Evolutionary conservation across 2,888 invertebrate genomes (phyloP).

Genomic region (Hedychridium roseum): DNA sequence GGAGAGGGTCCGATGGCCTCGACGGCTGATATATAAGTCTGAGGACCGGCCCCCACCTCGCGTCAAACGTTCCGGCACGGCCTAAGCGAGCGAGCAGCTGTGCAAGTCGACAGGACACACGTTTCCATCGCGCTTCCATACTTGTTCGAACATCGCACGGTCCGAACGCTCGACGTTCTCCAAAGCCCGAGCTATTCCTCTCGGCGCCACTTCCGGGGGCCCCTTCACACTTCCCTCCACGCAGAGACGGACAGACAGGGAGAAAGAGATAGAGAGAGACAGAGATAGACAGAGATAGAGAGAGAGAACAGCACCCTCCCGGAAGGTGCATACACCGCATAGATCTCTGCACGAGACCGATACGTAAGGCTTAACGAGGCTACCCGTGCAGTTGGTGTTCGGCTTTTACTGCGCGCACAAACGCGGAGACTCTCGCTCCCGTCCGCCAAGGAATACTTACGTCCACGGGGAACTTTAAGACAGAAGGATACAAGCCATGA

Average conservation of each 20-base stretch:
- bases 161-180: too few species aligned
- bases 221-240: constrained; percentile 12
- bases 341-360: constrained; percentile 18
- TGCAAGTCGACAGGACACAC: too few species aligned
- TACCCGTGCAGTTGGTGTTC: constrained; percentile 21
- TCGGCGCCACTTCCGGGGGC: constrained; percentile 17
- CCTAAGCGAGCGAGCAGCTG: constrained; percentile 39
- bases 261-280: too few species aligned
- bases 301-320: constrained; percentile 18
- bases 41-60: constrained; percentile 51
- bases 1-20: constrained; percentile 47
- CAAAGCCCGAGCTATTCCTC: too few species aligned
- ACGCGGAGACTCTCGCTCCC: constrained; percentile 20
- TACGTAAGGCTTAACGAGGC: constrained; percentile 23
- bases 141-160: too few species aligned
- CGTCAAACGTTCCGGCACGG: constrained; percentile 51
- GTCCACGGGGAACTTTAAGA: constrained; percentile 13
- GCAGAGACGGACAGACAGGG: too few species aligned
- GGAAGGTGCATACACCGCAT: constrained; percentile 15
- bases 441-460: constrained; percentile 3
- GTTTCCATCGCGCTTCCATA: too few species aligned
- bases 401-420: constrained; percentile 17
- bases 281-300: too few species aligned
- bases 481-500: constrained; percentile 35
- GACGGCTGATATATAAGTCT: constrained; percentile 56